phyloP scores from a whole-genome alignment of 2,113 vertebrate species.

The Raja brachyura region DNA sequence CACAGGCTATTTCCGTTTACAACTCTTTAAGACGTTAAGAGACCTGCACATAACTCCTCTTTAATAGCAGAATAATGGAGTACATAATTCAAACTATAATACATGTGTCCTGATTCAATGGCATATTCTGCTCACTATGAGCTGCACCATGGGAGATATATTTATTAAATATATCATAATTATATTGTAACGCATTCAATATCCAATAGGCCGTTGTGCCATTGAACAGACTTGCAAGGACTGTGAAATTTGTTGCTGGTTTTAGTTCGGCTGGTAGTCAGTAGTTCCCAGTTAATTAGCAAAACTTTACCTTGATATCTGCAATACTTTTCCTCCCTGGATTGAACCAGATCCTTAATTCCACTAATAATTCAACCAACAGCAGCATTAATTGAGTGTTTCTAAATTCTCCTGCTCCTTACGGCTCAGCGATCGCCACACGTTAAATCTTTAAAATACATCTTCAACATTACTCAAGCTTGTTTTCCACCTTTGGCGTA shows the following conservation, averaged over 20 bases:
- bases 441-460: not conserved
- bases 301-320: not conserved
- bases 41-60: not conserved
- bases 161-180: constrained; percentile 18
- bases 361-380: not conserved
- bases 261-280: not conserved
- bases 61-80: not conserved
- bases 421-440: not conserved
- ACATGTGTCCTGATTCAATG: not conserved
- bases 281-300: not conserved
- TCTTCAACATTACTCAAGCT: not conserved
- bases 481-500: not conserved
- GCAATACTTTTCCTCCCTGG: not conserved
- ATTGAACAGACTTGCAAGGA: not conserved
- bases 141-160: not conserved
- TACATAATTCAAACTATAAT: not conserved
- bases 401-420: not conserved
- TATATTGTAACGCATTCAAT: not conserved
- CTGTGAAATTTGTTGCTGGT: not conserved
- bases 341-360: not conserved
- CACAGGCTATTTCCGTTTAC: not conserved
- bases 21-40: not conserved
- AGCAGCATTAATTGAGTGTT: not conserved
- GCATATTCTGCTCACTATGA: not conserved
- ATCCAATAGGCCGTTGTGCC: not conserved